A percentile compares a stretch with the other conserved stretches of the same genome.
Evolutionary conservation across 1,140 invertebrate species (phyloP).

Genomic region (Bombus consobrinus): DNA sequence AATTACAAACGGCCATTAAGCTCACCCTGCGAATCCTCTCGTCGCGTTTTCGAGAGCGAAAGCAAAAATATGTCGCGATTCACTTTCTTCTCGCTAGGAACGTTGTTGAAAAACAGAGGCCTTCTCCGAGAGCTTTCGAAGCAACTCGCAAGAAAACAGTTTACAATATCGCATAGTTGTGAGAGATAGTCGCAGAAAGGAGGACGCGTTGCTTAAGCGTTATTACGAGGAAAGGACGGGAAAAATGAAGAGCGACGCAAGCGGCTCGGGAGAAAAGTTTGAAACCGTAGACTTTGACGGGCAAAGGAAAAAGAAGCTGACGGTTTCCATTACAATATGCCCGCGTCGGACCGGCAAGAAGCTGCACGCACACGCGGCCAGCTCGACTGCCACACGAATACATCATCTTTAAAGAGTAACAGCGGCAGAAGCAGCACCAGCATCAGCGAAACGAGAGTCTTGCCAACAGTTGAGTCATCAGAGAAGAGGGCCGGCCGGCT

Average conservation of each 20-base stretch:
- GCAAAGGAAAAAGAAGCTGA: background rate
- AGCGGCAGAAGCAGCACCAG: background rate
- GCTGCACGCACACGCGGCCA: background rate
- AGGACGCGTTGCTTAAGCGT: background rate
- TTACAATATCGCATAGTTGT: background rate
- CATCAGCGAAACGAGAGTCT: conserved; percentile 24
- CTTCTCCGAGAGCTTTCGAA: background rate
- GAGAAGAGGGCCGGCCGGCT: conserved; percentile 25
- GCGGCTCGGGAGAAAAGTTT: background rate
- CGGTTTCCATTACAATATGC: conserved; percentile 15
- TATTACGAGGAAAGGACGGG: background rate
- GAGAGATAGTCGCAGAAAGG: background rate
- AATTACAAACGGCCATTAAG: conserved; percentile 8
- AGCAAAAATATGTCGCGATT: background rate
- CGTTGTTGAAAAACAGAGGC: background rate
- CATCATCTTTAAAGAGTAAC: conserved; percentile 48
- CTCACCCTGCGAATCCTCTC: background rate
- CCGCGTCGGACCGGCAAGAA: background rate
- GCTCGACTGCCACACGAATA: conserved; percentile 12
- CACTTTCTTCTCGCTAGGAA: background rate
- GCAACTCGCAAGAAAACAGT: conserved; percentile 5
- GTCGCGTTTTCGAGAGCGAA: background rate
- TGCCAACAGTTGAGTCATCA: conserved; percentile 58
- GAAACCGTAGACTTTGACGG: background rate
- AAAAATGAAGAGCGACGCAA: background rate